These are phyloP conservation scores for Dipodomys ordii DNA, from an alignment of 2,113 vertebrate genomes.

Conservation along the genomic window DNA sequence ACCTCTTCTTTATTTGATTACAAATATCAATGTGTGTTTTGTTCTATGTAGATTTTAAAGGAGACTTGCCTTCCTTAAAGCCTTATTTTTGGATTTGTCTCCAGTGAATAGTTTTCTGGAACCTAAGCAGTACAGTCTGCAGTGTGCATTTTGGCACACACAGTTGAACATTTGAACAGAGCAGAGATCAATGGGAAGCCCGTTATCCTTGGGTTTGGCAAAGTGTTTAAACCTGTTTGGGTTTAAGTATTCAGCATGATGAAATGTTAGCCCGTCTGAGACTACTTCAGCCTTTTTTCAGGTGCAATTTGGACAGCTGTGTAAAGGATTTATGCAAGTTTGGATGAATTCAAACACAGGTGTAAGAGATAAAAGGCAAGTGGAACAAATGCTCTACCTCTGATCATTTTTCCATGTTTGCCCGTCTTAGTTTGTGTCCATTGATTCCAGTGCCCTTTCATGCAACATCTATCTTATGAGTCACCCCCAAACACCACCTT, in stretches of 20 bases:
- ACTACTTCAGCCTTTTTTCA: conserved; percentile 84
- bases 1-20: conserved; percentile 36
- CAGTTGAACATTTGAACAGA: conserved; percentile 71
- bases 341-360: conserved; percentile 89
- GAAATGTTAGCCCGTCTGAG: conserved; percentile 84
- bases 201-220: conserved; percentile 78
- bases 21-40: background rate
- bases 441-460: conserved; percentile 83
- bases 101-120: conserved; percentile 3
- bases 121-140: conserved; percentile 63
- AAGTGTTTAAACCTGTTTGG: conserved; percentile 77
- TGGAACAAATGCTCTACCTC: conserved; percentile 83
- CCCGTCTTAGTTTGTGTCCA: conserved; percentile 78
- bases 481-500: conserved; percentile 76
- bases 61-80: conserved; percentile 38
- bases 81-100: conserved; percentile 39
- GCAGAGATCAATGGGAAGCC: conserved; percentile 77
- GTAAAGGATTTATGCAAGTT: conserved; percentile 87
- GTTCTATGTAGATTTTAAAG: conserved; percentile 54
- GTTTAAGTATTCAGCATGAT: conserved; percentile 79
- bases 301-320: conserved; percentile 87
- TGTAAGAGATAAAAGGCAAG: conserved; percentile 89
- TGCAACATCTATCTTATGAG: conserved; percentile 85
- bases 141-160: conserved; percentile 75
- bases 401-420: conserved; percentile 86